Base-by-base conservation (phyloP, 1,140 invertebrate species). In the Pachyrhynchus sulphureomaculatus region DNA sequence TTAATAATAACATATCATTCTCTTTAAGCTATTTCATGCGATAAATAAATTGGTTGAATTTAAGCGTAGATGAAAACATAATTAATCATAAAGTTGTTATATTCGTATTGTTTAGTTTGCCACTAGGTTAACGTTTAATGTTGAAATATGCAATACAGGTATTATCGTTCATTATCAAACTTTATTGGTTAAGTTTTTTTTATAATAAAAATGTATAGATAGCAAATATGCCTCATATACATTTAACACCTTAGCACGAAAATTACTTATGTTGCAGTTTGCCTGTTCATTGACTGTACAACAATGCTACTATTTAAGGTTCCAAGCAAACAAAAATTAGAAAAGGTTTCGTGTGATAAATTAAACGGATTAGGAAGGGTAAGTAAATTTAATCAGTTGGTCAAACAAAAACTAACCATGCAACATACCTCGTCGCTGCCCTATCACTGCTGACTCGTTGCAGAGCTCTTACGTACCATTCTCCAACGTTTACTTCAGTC, bases 401-500 rank as follows among this genome's bases (percentile, higher is more conserved):
- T 18, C 18, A 66, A 70, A 53, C 47, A 17, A 62, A 63, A 69
- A 74, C 72, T 72, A 73, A 72, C 68, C 72, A 74, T 72, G 73
- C 72, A 71, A 73, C 74, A 62, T 72, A 73, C 74, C 72, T 74
- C 62, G 68, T 52, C 52, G 68, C 62, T 54, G 68, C 66, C 59
- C 66, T 68, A 58, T 70, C 26, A n/a, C n/a, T n/a, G 65, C 61
- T 42, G 52, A 56, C 45, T 42, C 62, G 56, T 33, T 78, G 72
- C 54, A 78, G 75, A 84, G 79, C 39, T 79, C 75, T 55, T 58
- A 81, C 80, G 77, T 88, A 90, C 90, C 90, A 93, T 15, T 81
- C 81, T 41, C 88, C 87, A 39, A 95, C 88, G 74, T 93, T 88
- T 21, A 92, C 86, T 41, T 84, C 76, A 53, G 80, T 81, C 8